A percentile compares a stretch with the other conserved stretches of the same genome.
Conservation (phyloP, 2,797 vertebrate species). For the Salmo trutta region DNA sequence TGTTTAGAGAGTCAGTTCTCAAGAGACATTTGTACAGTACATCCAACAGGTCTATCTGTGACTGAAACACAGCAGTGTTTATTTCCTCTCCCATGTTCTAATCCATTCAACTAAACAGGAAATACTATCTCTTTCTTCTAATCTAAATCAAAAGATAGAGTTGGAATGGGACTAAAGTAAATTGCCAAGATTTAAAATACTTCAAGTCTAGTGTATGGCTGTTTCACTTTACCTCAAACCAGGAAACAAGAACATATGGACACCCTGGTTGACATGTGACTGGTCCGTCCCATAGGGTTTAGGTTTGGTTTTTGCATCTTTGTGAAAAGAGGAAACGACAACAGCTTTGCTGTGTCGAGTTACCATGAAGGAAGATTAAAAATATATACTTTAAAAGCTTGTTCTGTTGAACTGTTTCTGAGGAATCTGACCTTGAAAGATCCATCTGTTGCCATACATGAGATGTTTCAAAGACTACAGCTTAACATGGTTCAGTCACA, state of each 20-base stretch:
- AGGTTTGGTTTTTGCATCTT: slow-evolving; percentile 47
- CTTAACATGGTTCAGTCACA: neutral
- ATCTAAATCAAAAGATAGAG: slow-evolving; percentile 11
- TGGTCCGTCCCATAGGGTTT: slow-evolving; percentile 12
- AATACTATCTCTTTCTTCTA: slow-evolving; percentile 3
- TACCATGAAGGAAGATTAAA: slow-evolving; percentile 20
- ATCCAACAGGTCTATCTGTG: slow-evolving; percentile 20
- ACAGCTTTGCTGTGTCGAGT: slow-evolving; percentile 44
- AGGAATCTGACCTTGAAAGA: neutral
- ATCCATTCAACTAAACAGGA: slow-evolving; percentile 31
- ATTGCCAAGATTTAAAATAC: neutral
- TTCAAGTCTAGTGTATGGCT: slow-evolving; percentile 24
- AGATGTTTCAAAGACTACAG: neutral
- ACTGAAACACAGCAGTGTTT: slow-evolving; percentile 8
- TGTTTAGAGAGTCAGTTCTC: neutral
- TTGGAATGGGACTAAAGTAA: slow-evolving; percentile 8
- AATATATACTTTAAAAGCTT: neutral
- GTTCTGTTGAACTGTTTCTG: neutral
- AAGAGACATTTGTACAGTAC: slow-evolving; percentile 7
- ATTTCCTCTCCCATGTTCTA: slow-evolving; percentile 49
- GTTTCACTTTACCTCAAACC: slow-evolving; percentile 22
- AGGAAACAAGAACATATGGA: slow-evolving; percentile 13
- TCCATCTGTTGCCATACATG: neutral
- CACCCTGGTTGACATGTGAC: slow-evolving; percentile 18
- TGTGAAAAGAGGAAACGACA: slow-evolving; percentile 67